Conservation (phyloP, 2,888 invertebrate genomes). For the Pammene aurita region DNA sequence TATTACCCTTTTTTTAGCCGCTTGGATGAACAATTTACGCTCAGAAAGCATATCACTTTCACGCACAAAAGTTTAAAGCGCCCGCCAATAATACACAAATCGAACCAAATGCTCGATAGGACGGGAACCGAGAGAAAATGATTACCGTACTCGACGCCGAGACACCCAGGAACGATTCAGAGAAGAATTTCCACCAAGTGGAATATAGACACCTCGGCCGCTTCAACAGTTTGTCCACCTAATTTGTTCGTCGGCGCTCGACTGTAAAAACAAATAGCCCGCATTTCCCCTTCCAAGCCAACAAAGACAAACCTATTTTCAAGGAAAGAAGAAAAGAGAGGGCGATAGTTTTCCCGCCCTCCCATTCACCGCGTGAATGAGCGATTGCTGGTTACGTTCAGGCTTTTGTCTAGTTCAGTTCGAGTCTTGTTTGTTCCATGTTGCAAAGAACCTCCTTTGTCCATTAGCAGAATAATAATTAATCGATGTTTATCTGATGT, state of each 20-base stretch:
- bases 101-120: conserved; percentile 60
- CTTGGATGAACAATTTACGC: conserved; percentile 41
- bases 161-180: conserved; percentile 69
- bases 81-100: conserved; percentile 69
- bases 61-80: conserved; percentile 62
- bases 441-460: conserved; percentile 72
- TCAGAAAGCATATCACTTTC: conserved; percentile 52
- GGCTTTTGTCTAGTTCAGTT: conserved; percentile 73
- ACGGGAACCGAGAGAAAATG: conserved; percentile 70
- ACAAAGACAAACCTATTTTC: conserved; percentile 71
- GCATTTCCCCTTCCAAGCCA: conserved; percentile 70
- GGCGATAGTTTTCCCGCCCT: conserved; percentile 66
- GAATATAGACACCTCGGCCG: conserved; percentile 80
- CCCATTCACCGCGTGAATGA: conserved; percentile 68
- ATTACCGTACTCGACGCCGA: conserved; percentile 70
- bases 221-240: conserved; percentile 83
- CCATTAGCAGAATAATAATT: conserved; percentile 76
- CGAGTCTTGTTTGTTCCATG: conserved; percentile 73
- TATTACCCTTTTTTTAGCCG: conserved; percentile 1
- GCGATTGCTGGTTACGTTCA: conserved; percentile 74
- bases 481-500: conserved; percentile 76
- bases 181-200: conserved; percentile 74
- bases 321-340: conserved; percentile 60
- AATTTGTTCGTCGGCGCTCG: conserved; percentile 81
- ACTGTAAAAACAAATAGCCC: conserved; percentile 82